These are phyloP conservation scores for Phrynosoma platyrhinos DNA, from an alignment of 2,113 vertebrate genomes.

Conservation along the genomic window DNA sequence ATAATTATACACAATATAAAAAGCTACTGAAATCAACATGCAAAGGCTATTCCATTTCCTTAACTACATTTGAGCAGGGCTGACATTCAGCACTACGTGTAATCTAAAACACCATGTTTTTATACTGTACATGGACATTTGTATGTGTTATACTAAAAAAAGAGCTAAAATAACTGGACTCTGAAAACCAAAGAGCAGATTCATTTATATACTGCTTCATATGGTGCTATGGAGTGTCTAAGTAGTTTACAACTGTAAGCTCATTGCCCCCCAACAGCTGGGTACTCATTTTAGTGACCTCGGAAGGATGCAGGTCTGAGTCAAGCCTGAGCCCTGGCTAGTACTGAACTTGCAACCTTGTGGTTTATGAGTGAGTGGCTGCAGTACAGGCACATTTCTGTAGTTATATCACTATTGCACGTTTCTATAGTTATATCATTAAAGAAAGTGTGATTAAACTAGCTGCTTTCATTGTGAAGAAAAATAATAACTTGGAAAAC, in stretches of 20 bases:
- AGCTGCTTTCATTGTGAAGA: not conserved
- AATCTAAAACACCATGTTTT: slow-evolving; percentile 7
- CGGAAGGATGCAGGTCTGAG: no score
- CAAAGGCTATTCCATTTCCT: not conserved
- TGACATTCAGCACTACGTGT: not conserved
- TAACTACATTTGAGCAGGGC: slow-evolving; percentile 32
- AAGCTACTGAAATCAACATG: slow-evolving; percentile 12
- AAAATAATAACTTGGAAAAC: no score
- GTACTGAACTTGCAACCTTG: no score
- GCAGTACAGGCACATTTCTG: no score
- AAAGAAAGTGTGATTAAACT: not conserved
- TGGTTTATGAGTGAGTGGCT: no score
- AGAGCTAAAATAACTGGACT: not conserved
- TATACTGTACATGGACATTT: not conserved
- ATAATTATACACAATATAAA: not conserved
- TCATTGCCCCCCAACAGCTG: no score
- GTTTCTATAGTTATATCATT: not conserved
- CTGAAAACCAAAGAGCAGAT: not conserved
- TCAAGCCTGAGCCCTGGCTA: no score
- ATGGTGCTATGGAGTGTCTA: no score
- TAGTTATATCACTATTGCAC: no score
- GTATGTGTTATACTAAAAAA: not conserved
- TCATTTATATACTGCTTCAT: no score
- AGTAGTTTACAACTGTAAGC: no score
- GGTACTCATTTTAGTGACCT: no score